Conservation (phyloP, 2,113 vertebrate genomes). For the Pelmatolapia mariae region DNA sequence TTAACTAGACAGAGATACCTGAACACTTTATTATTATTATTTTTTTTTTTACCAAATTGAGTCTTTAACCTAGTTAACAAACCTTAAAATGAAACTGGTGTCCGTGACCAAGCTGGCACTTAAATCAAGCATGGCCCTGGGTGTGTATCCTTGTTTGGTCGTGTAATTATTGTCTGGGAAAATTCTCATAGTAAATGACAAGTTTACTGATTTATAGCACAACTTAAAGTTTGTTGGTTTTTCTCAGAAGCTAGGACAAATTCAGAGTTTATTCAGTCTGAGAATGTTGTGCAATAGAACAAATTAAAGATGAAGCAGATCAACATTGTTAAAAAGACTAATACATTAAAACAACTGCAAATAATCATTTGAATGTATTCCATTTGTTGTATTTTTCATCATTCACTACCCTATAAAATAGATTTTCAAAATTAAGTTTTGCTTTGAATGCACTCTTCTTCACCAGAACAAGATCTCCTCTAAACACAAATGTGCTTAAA, state of each 20-base stretch:
- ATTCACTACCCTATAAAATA: background rate
- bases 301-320: background rate
- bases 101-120: constrained; percentile 18
- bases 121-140: constrained; percentile 10
- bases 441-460: background rate
- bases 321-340: background rate
- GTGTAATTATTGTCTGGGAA: constrained; percentile 46
- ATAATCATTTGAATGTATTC: background rate
- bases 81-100: background rate
- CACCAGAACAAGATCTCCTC: background rate
- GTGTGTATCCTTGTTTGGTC: constrained; percentile 23
- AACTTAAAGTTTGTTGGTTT: background rate
- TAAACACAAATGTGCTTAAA: background rate
- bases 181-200: constrained; percentile 21
- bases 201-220: constrained; percentile 38
- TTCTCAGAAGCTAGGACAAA: constrained; percentile 12
- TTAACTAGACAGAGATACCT: background rate
- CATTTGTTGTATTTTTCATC: background rate
- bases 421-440: background rate
- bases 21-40: background rate
- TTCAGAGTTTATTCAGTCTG: background rate
- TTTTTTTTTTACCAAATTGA: background rate
- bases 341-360: background rate
- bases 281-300: background rate
- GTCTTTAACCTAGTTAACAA: background rate